Conservation (phyloP, 1,140 invertebrate genomes). For the Plutomurus gul region DNA sequence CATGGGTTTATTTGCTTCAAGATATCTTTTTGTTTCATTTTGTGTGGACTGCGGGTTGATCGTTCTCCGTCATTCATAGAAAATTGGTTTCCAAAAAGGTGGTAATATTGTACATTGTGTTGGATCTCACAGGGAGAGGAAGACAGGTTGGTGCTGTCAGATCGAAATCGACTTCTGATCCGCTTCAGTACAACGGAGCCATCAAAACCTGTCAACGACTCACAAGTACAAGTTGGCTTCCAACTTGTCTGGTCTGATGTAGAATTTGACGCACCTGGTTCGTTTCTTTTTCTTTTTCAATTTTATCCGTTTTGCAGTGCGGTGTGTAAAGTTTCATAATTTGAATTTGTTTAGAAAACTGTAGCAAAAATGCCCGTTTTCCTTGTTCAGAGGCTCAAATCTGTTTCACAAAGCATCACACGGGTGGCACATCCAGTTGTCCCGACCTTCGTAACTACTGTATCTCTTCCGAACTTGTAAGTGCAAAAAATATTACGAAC, state of each 20-base stretch:
- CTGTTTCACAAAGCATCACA: conserved; percentile 54
- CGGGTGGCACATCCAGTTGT: conserved; percentile 51
- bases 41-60: too few relatives aligned
- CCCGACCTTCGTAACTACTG: conserved; percentile 55
- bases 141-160: conserved; percentile 55
- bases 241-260: conserved; percentile 58
- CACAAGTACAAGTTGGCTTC: conserved; percentile 53
- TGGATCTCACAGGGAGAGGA: conserved; percentile 49
- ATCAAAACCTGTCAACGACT: conserved; percentile 38
- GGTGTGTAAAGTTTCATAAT: too few relatives aligned
- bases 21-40: background rate
- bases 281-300: background rate
- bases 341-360: conserved; percentile 49
- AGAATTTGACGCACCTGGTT: conserved; percentile 51
- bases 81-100: background rate
- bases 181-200: conserved; percentile 51
- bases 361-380: conserved; percentile 50
- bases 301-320: too few relatives aligned
- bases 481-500: too few relatives aligned
- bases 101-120: background rate
- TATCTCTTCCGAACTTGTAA: conserved; percentile 51
- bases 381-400: conserved; percentile 54
- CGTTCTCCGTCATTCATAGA: too few relatives aligned
- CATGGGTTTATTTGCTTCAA: too few relatives aligned
- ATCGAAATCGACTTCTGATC: conserved; percentile 56